A percentile compares a stretch with the other conserved stretches of the same genome.
phyloP scores from a whole-genome alignment of 2,113 vertebrate species.

The Paraplagusia blochii region DNA sequence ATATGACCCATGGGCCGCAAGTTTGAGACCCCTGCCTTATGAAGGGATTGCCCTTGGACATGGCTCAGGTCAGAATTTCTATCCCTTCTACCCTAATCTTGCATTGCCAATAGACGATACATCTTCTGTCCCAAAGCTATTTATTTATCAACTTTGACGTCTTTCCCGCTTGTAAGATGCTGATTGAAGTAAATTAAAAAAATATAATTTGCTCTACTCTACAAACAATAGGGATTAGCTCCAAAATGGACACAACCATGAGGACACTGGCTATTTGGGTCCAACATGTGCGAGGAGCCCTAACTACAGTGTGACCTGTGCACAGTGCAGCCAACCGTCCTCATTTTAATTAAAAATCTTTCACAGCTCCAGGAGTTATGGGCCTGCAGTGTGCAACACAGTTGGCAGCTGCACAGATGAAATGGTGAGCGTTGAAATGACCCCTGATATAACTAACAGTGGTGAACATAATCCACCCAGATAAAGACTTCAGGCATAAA shows the following conservation, averaged over 20 bases:
- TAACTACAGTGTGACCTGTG: conserved; percentile 65
- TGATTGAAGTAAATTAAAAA: too few relatives aligned
- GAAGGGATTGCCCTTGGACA: too few relatives aligned
- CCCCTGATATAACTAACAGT: conserved; percentile 63
- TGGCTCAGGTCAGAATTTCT: too few relatives aligned
- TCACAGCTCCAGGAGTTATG: conserved; percentile 69
- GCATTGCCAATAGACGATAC: too few relatives aligned
- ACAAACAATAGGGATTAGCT: conserved; percentile 8
- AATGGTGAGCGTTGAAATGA: conserved; percentile 56
- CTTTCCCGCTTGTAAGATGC: too few relatives aligned
- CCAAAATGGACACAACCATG: conserved; percentile 57
- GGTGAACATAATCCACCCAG: conserved; percentile 45
- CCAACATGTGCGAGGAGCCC: conserved; percentile 28
- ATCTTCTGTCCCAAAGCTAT: too few relatives aligned
- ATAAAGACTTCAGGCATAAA: conserved; percentile 44
- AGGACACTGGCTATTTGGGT: conserved; percentile 19
- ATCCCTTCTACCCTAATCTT: too few relatives aligned
- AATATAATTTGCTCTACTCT: conserved; percentile 6
- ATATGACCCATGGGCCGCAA: too few relatives aligned
- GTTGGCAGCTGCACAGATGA: conserved; percentile 61
- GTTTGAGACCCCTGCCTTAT: too few relatives aligned
- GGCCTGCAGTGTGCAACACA: conserved; percentile 57
- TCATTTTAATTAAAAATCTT: conserved; percentile 78
- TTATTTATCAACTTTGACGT: too few relatives aligned
- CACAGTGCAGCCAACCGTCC: conserved; percentile 62